Percentiles rank a stretch among this genome's conserved stretches.
Evolutionary conservation across 2,888 invertebrate genomes (phyloP).

Genomic region (Dione vanillae): DNA sequence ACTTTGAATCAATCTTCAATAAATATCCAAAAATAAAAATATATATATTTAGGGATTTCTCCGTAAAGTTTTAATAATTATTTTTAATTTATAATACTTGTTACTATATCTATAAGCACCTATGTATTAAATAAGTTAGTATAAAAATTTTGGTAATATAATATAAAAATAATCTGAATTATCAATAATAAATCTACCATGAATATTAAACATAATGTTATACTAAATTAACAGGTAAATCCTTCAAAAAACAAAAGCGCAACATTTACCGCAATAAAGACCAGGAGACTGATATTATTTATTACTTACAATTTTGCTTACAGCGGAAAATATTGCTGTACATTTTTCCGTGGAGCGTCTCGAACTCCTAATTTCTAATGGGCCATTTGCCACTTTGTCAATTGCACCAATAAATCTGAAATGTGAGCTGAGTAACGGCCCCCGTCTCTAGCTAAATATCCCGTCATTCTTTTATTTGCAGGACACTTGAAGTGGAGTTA

Average conservation of each 20-base stretch:
- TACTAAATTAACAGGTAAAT: conserved; percentile 1
- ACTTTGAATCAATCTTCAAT: too few relatives aligned
- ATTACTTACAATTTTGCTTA: conserved; percentile 79
- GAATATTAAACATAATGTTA: neutral
- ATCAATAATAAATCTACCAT: neutral
- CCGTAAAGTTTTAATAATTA: too few relatives aligned
- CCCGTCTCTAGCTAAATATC: conserved; percentile 72
- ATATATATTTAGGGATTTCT: too few relatives aligned
- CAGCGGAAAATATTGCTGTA: conserved; percentile 76
- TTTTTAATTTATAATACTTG: too few relatives aligned
- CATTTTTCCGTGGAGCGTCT: conserved; percentile 74
- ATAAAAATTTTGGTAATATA: neutral
- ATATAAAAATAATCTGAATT: neutral
- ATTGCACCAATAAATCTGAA: conserved; percentile 83
- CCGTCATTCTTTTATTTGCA: conserved; percentile 74
- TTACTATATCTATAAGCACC: too few relatives aligned
- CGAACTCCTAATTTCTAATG: conserved; percentile 83
- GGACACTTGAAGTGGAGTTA: conserved; percentile 35
- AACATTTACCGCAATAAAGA: conserved; percentile 13
- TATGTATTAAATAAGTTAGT: too few relatives aligned
- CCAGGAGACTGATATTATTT: conserved; percentile 59
- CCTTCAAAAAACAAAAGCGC: conserved; percentile 13
- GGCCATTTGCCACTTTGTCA: conserved; percentile 85
- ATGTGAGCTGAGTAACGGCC: conserved; percentile 72
- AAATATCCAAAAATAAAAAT: too few relatives aligned